Evolutionary conservation across 2,113 vertebrate species (phyloP), one percentile per base, ranked within the genome.

Genomic region (Heliornis fulica): DNA sequence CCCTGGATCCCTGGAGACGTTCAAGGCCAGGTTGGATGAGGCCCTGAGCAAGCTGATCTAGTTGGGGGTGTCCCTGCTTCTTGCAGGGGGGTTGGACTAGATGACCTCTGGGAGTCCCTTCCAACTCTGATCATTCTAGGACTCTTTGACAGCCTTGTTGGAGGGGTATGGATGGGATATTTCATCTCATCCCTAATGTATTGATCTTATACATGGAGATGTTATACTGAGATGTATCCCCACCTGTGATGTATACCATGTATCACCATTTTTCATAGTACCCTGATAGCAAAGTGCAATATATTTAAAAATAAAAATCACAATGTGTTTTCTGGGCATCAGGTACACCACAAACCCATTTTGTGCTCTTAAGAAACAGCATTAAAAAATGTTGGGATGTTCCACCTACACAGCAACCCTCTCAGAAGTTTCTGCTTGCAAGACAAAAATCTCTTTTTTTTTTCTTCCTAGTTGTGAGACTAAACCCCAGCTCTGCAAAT

Each of bases 171-270:
- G 41, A 32, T 4, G 4, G 40, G 11, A 45, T 9, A 4, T 71
- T 91, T 82, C 56, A 36, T 87, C n/a, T 56, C 45, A 64, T 23
- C 18, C 11, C 15, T 0, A 0, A 34, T 25, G 14, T 21, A 16
- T 14, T 46, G 22, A 51, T 75, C 22, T 70, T 63, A 43, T 5
- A 43, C 36, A 40, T 43, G 14, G 31, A 70, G 34, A 8, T 29
- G 7, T 32, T 81, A 87, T 34, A 43, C 8, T 23, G 28, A 40
- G 40, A 31, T 43, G 5, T 59, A 50, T 81, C n/a, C n/a, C n/a
- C n/a, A n/a, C n/a, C n/a, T n/a, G n/a, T n/a, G n/a, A n/a, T n/a
- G n/a, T n/a, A n/a, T n/a, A n/a, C n/a, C n/a, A n/a, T n/a, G n/a
- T n/a, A n/a, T n/a, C n/a, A n/a, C n/a, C 4, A 2, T 45, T 76